Conservation (phyloP, 2,888 invertebrate genomes). For the Drosophila melanosoma region DNA sequence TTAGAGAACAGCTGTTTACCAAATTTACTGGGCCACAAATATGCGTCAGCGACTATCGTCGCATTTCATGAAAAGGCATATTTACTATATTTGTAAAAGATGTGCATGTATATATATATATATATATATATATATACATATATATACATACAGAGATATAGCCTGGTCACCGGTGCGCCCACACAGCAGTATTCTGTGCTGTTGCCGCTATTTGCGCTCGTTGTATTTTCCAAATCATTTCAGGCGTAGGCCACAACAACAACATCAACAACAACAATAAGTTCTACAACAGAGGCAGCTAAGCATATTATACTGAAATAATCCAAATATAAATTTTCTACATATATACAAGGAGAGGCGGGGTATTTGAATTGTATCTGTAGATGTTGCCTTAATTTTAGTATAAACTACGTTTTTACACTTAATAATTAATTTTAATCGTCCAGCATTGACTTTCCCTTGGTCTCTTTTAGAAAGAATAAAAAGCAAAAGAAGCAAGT, state of each 20-base stretch:
- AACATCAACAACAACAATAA: slow-evolving; percentile 16
- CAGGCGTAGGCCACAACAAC: slow-evolving; percentile 56
- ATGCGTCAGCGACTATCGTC: slow-evolving; percentile 50
- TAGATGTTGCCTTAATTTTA: background rate
- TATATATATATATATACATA: background rate
- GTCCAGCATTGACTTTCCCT: slow-evolving; percentile 73
- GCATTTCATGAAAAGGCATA: slow-evolving; percentile 33
- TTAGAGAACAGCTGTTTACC: slow-evolving; percentile 30
- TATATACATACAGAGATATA: slow-evolving; percentile 9
- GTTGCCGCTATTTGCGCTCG: slow-evolving; percentile 61
- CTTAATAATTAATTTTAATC: slow-evolving; percentile 31
- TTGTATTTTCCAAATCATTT: slow-evolving; percentile 71
- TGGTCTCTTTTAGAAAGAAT: slow-evolving; percentile 77
- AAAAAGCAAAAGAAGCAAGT: slow-evolving; percentile 69
- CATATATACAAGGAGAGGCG: background rate
- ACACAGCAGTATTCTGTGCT: slow-evolving; percentile 42
- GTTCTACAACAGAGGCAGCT: slow-evolving; percentile 46
- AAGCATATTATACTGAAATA: slow-evolving; percentile 65
- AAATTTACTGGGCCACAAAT: slow-evolving; percentile 24
- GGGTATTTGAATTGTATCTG: background rate
- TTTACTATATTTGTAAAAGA: slow-evolving; percentile 20
- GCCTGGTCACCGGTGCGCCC: slow-evolving; percentile 57
- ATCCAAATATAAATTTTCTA: slow-evolving; percentile 67
- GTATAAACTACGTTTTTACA: background rate
- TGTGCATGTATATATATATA: background rate